Percentiles rank a stretch among this genome's conserved stretches.
These are phyloP conservation scores for Acomys russatus DNA, from an alignment of 2,797 vertebrate genomes.

Conservation along the genomic window DNA sequence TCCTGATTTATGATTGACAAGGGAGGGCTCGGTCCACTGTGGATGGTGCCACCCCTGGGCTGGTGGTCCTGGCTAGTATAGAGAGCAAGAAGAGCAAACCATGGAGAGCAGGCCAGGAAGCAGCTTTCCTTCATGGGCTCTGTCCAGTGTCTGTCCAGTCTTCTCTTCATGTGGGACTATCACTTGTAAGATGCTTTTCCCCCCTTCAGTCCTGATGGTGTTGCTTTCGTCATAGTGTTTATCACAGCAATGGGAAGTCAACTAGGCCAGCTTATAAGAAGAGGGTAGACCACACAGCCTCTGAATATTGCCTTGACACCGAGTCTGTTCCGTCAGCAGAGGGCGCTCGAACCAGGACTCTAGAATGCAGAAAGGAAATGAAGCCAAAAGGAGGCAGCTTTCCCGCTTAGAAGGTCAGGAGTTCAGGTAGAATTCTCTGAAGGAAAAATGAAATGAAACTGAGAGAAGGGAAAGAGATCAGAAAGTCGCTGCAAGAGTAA, in stretches of 20 bases:
- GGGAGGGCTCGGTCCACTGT: neutral
- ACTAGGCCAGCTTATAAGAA: neutral
- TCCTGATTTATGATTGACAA: neutral
- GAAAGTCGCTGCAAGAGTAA: slow-evolving; percentile 76
- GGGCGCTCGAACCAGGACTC: slow-evolving; percentile 77
- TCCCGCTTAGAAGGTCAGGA: slow-evolving; percentile 78
- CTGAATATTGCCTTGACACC: slow-evolving; percentile 33
- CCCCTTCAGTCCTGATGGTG: too few species aligned
- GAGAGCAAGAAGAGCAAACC: neutral
- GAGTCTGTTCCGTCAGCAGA: slow-evolving; percentile 77
- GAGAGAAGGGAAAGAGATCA: slow-evolving; percentile 76
- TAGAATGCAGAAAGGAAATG: slow-evolving; percentile 56
- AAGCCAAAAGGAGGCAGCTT: slow-evolving; percentile 62
- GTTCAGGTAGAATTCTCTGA: slow-evolving; percentile 80
- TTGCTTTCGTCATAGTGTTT: neutral
- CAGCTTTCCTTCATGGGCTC: neutral
- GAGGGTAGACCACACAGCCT: neutral
- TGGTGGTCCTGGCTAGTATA: neutral
- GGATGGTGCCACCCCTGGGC: neutral
- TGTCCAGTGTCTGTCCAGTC: neutral
- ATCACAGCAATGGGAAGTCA: neutral
- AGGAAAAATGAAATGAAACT: slow-evolving; percentile 53
- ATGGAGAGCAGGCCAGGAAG: neutral
- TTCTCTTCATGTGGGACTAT: neutral
- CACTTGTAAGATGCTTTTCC: neutral